Evolutionary conservation across 2,113 vertebrate genomes (phyloP).

Genomic region (Neodon shergylaensis): DNA sequence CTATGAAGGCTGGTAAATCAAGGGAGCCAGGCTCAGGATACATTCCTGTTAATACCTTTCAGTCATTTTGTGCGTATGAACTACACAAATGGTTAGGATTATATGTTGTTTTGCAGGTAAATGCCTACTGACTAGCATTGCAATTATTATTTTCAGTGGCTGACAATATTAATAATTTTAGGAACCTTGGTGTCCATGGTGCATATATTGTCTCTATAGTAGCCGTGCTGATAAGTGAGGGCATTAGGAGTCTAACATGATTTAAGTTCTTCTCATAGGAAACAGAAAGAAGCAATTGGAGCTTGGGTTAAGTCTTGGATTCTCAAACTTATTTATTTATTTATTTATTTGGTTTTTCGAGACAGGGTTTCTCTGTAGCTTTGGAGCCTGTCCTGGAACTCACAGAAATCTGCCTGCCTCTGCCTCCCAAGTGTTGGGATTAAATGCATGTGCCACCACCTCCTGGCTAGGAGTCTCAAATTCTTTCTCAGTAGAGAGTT

Average conservation of each 20-base stretch:
- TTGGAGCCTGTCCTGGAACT: no score
- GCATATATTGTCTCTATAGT: background rate
- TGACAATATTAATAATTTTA: slow-evolving; percentile 12
- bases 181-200: background rate
- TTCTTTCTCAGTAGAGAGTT: background rate
- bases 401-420: no score
- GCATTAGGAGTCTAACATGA: background rate
- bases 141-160: background rate
- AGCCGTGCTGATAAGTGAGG: background rate
- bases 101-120: background rate
- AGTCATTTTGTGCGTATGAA: background rate
- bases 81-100: background rate
- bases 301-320: background rate
- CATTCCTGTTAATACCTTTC: background rate
- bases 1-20: background rate
- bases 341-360: no score
- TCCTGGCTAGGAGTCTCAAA: background rate
- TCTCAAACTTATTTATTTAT: no score
- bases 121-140: background rate
- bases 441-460: no score
- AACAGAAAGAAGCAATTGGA: slow-evolving; percentile 7
- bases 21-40: background rate
- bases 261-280: background rate
- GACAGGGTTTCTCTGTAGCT: no score
- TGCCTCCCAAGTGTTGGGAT: no score